Conservation (phyloP, 2,888 invertebrate genomes). For the Hyposoter dolosus region DNA sequence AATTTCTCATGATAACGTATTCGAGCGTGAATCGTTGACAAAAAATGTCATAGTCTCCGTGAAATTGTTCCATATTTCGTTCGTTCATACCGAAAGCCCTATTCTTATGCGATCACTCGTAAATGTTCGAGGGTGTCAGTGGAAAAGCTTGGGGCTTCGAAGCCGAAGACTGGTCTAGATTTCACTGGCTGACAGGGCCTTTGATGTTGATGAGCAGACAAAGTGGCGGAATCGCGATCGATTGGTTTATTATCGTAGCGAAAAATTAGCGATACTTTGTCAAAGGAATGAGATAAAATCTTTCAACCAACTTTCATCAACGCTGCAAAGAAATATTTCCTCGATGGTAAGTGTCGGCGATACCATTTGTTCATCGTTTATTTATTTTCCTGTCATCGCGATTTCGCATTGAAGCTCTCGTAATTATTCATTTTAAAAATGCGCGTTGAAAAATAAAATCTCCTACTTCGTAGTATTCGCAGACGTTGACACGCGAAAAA, state of each 20-base stretch:
- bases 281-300: neutral
- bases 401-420: neutral
- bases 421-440: neutral
- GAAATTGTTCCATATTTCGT: slow-evolving; percentile 22
- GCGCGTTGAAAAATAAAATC: neutral
- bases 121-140: neutral
- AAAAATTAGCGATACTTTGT: slow-evolving; percentile 12
- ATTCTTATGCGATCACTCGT: neutral
- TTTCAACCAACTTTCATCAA: neutral
- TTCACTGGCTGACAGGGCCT: slow-evolving; percentile 34
- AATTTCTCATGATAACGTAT: slow-evolving; percentile 25
- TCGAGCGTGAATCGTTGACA: neutral
- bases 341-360: neutral
- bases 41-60: slow-evolving; percentile 30
- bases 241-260: slow-evolving; percentile 32
- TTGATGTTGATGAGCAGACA: slow-evolving; percentile 46
- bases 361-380: neutral
- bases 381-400: neutral
- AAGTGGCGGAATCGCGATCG: slow-evolving; percentile 23
- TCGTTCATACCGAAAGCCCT: slow-evolving; percentile 3
- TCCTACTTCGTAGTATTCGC: neutral
- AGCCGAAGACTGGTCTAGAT: slow-evolving; percentile 43
- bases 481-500: no score
- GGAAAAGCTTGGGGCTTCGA: slow-evolving; percentile 13
- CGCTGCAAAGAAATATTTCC: neutral